Conservation (phyloP, 2,888 invertebrate genomes). For the Graphium colonna region DNA sequence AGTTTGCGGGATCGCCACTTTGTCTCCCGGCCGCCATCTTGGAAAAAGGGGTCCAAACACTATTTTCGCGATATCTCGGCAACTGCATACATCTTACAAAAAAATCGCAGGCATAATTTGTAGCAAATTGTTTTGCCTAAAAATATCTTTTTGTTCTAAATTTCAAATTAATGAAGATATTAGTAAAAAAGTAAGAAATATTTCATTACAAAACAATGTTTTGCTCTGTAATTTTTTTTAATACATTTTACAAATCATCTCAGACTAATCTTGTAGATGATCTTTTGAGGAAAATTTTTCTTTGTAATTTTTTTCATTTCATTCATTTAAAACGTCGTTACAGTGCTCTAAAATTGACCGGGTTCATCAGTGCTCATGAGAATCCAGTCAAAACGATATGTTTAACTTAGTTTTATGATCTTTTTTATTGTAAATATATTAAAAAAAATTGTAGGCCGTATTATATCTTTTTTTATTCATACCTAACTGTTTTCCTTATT, state of each 20-base stretch:
- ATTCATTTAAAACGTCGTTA: slow-evolving; percentile 20
- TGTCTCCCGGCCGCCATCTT: background rate
- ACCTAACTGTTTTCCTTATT: no score
- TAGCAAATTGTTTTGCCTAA: slow-evolving; percentile 10
- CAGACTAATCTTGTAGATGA: slow-evolving; percentile 24
- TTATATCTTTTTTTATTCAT: no score
- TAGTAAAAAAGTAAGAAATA: slow-evolving; percentile 8
- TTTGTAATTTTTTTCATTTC: background rate
- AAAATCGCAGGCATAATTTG: background rate
- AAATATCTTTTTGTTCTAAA: slow-evolving; percentile 19
- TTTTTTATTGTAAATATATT: slow-evolving; percentile 9
- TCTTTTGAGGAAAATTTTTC: slow-evolving; percentile 18
- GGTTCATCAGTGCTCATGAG: slow-evolving; percentile 27
- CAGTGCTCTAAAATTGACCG: slow-evolving; percentile 26
- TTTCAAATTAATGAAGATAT: slow-evolving; percentile 8
- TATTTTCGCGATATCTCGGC: background rate
- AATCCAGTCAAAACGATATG: slow-evolving; percentile 28
- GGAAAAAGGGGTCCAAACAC: background rate
- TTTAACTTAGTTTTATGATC: slow-evolving; percentile 25
- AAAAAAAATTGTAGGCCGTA: no score
- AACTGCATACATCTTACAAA: background rate
- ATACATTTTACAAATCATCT: slow-evolving; percentile 21
- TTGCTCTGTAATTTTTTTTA: background rate
- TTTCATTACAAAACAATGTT: background rate
- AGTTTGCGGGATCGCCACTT: background rate